A percentile compares a stretch with the other conserved stretches of the same genome.
These are phyloP conservation scores for Pollenia labialis DNA, from an alignment of 2,888 invertebrate species.

Conservation along the genomic window DNA sequence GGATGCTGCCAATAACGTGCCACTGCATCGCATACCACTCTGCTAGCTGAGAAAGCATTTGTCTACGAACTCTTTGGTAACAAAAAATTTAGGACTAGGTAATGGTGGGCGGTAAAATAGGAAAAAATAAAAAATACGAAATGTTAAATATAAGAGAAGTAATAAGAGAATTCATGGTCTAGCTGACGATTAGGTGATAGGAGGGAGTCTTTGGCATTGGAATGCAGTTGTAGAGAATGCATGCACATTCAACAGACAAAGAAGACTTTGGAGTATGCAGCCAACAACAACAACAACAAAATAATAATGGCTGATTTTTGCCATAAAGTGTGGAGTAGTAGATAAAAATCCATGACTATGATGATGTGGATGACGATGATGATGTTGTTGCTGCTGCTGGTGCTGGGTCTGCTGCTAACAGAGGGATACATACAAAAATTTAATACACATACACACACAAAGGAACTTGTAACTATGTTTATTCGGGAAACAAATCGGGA, in stretches of 20 bases:
- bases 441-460: background rate
- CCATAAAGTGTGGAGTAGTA: slow-evolving; percentile 48
- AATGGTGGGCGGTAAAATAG: slow-evolving; percentile 63
- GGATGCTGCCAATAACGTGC: slow-evolving; percentile 43
- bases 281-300: slow-evolving; percentile 42
- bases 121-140: slow-evolving; percentile 16
- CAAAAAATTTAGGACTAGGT: slow-evolving; percentile 24
- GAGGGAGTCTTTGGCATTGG: slow-evolving; percentile 62
- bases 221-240: slow-evolving; percentile 66
- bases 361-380: slow-evolving; percentile 45
- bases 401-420: slow-evolving; percentile 35
- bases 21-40: slow-evolving; percentile 5
- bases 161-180: slow-evolving; percentile 29
- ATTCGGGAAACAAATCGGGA: background rate
- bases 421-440: slow-evolving; percentile 48
- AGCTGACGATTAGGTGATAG: background rate
- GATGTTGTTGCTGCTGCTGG: slow-evolving; percentile 25
- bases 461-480: background rate
- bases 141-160: slow-evolving; percentile 52
- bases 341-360: slow-evolving; percentile 61
- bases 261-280: slow-evolving; percentile 48
- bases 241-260: slow-evolving; percentile 71
- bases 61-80: slow-evolving; percentile 35
- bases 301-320: slow-evolving; percentile 64
- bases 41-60: slow-evolving; percentile 44